Conservation (phyloP, 2,888 invertebrate genomes). For the Sphinx pinastri region DNA sequence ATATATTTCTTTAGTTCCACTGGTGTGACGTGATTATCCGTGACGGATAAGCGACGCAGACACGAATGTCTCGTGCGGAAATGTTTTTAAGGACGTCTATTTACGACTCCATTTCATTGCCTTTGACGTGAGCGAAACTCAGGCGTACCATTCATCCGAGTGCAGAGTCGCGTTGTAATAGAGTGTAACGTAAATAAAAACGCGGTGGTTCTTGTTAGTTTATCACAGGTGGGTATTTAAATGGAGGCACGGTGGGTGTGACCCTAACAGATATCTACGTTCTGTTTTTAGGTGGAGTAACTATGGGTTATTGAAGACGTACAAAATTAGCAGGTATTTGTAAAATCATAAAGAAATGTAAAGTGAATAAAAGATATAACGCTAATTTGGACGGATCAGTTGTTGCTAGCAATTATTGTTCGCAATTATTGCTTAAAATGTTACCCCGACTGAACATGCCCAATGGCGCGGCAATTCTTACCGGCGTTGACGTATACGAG, state of each 20-base stretch:
- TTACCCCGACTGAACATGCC: too few species aligned
- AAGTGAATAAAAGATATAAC: too few species aligned
- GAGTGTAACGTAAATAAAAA: constrained; percentile 60
- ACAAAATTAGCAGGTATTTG: too few species aligned
- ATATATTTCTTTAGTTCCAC: too few species aligned
- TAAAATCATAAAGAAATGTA: too few species aligned
- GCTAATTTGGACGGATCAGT: too few species aligned
- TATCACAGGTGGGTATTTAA: neutral
- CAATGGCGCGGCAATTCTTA: too few species aligned
- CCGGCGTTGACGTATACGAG: too few species aligned
- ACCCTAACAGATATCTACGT: neutral
- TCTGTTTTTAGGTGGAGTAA: too few species aligned
- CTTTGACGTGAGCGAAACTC: constrained; percentile 51
- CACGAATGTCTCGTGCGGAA: constrained; percentile 1
- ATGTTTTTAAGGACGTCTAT: constrained; percentile 43
- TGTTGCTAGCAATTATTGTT: too few species aligned
- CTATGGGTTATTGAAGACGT: too few species aligned
- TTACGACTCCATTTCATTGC: constrained; percentile 54
- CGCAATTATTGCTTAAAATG: too few species aligned
- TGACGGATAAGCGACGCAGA: neutral
- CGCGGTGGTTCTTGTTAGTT: constrained; percentile 44
- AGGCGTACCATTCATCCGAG: constrained; percentile 47
- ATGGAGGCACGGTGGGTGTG: neutral
- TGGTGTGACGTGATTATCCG: neutral
- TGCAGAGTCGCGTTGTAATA: constrained; percentile 48